A percentile compares a stretch with the other conserved stretches of the same genome.
Conservation (phyloP, 2,113 vertebrate genomes). For the Typhlomys cinereus region DNA sequence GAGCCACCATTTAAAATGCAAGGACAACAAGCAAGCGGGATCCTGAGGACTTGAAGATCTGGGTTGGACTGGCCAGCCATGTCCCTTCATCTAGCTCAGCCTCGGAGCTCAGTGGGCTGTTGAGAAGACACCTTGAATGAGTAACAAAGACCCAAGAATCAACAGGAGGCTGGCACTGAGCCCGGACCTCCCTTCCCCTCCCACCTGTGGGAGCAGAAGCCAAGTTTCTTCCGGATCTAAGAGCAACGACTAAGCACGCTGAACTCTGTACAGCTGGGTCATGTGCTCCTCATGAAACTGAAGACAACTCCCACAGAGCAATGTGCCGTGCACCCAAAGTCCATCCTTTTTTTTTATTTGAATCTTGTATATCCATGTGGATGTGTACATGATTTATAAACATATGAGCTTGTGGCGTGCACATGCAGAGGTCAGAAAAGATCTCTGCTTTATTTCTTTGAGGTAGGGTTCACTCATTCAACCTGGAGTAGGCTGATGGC, state of each 20-base stretch:
- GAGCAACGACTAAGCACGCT: background rate
- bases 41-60: background rate
- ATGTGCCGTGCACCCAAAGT: fast-evolving
- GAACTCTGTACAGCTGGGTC: background rate
- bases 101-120: background rate
- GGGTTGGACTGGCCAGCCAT: background rate
- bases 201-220: no score
- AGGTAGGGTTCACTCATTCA: no score
- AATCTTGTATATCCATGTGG: no score
- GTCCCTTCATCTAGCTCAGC: background rate
- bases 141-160: background rate
- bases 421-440: no score
- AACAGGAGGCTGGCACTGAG: background rate
- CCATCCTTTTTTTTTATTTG: no score
- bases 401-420: no score
- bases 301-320: background rate
- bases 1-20: background rate
- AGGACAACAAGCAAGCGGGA: background rate
- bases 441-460: no score
- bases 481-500: no score
- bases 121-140: background rate
- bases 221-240: background rate
- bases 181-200: background rate
- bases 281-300: background rate
- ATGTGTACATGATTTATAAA: no score